Percentiles rank a stretch among this genome's conserved stretches.
Conservation (phyloP, 2,113 vertebrate species). For the Penelope pileata region DNA sequence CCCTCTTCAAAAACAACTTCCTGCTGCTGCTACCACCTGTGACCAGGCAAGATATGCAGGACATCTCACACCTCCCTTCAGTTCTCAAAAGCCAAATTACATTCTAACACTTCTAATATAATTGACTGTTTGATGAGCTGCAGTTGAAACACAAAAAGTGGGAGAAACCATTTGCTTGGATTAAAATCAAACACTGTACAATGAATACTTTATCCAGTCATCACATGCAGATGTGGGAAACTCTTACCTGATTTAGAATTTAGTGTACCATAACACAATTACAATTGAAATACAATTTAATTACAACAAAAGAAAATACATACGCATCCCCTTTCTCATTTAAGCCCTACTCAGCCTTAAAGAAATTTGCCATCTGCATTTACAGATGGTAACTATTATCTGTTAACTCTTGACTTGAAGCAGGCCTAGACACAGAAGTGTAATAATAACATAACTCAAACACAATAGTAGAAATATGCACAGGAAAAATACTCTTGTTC, state of each 20-base stretch:
- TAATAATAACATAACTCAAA: neutral
- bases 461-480: neutral
- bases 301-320: neutral
- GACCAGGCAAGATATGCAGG: neutral
- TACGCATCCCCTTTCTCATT: neutral
- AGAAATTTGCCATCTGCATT: conserved; percentile 8
- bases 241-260: neutral
- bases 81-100: neutral
- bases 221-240: neutral
- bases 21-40: neutral
- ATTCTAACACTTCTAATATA: neutral
- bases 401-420: neutral
- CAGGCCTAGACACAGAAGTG: neutral
- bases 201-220: neutral
- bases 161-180: neutral
- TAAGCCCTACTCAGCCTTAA: neutral
- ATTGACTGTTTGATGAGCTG: neutral
- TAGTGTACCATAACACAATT: neutral
- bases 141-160: neutral
- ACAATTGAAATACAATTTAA: neutral
- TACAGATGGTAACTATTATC: neutral
- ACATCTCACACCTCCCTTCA: neutral
- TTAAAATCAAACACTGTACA: neutral
- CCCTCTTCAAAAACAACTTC: neutral
- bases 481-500: neutral